Conservation (phyloP, 2,113 vertebrate species). For the Herpailurus yagouaroundi region DNA sequence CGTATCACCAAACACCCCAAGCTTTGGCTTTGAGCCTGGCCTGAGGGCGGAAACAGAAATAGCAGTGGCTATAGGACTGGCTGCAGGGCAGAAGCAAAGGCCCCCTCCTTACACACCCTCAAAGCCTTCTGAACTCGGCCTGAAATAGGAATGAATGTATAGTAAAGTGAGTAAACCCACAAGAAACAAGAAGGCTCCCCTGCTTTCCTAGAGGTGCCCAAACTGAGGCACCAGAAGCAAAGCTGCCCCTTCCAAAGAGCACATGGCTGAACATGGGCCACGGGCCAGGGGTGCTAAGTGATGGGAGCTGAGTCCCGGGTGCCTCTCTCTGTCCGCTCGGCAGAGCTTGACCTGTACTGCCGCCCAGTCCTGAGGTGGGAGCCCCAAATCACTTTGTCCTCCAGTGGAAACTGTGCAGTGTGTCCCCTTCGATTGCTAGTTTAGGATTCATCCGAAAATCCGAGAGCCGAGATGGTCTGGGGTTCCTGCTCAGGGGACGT, state of each 20-base stretch:
- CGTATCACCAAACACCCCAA: not conserved
- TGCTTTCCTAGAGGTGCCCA: not conserved
- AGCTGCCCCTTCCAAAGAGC: not conserved
- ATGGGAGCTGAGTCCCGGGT: fast-evolving
- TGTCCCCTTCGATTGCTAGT: not conserved
- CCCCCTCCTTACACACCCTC: no score
- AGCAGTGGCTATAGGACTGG: not conserved
- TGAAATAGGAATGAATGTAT: not conserved
- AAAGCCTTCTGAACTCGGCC: not conserved
- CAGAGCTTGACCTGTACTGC: not conserved
- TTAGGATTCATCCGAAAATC: not conserved
- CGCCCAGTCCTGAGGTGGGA: not conserved
- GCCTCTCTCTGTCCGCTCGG: not conserved
- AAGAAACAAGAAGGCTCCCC: not conserved
- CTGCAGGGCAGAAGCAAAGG: not conserved
- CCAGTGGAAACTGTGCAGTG: not conserved
- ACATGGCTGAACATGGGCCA: not conserved
- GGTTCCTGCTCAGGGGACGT: not conserved
- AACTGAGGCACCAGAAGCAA: not conserved
- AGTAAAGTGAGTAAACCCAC: not conserved
- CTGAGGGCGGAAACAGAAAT: not conserved
- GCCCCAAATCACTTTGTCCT: not conserved
- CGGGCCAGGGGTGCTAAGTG: fast-evolving
- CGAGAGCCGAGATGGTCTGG: not conserved
- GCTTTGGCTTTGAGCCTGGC: not conserved